phyloP scores from a whole-genome alignment of 2,113 vertebrate species.

The Regulus satrapa region DNA sequence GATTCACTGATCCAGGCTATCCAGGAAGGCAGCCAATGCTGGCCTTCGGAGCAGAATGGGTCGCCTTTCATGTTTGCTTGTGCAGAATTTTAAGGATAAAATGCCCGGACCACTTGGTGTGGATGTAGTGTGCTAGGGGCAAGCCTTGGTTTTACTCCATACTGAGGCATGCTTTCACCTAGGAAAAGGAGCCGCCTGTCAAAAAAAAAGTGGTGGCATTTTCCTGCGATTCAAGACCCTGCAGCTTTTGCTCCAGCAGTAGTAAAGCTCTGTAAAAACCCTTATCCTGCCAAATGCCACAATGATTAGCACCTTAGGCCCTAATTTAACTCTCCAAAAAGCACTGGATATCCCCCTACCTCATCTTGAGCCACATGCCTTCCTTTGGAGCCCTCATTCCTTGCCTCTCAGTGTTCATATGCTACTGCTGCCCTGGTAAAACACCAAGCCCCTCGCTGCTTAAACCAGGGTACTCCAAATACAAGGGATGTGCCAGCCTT shows the following conservation, averaged over 20 bases:
- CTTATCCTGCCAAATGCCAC: not conserved
- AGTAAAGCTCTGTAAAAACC: not conserved
- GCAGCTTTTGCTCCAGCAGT: not conserved
- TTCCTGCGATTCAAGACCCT: not conserved
- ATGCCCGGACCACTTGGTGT: not conserved
- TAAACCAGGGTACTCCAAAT: not conserved
- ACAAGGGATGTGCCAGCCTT: accelerated
- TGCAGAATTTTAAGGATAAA: not conserved
- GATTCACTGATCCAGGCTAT: not conserved
- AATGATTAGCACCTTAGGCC: not conserved
- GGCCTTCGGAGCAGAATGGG: not conserved
- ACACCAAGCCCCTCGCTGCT: not conserved
- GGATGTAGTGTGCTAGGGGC: not conserved
- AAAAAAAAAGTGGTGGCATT: not conserved
- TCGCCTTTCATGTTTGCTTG: not conserved
- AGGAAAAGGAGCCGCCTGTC: not conserved
- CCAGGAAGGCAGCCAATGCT: not conserved
- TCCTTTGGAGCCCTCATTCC: not conserved
- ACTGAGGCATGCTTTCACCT: not conserved
- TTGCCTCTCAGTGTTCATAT: not conserved
- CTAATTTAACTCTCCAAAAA: not conserved
- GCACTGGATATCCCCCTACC: not conserved
- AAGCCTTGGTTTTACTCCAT: not conserved
- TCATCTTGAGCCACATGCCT: not conserved
- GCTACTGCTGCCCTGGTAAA: not conserved